Evolutionary conservation across 1,140 invertebrate species (phyloP).

Genomic region (Camponotus floridanus): DNA sequence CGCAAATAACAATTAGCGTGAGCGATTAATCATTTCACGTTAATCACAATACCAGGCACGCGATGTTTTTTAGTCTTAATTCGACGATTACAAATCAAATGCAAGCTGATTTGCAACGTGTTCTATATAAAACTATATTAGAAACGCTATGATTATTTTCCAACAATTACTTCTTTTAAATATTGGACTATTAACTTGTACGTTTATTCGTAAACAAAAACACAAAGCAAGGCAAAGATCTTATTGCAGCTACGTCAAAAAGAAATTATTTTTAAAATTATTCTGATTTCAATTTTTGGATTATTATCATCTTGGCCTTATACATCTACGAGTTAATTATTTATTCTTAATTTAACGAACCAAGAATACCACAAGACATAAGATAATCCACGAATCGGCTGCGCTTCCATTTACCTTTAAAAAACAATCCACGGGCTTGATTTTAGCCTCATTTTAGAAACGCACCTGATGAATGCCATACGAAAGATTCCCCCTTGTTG

Average conservation of each 20-base stretch:
- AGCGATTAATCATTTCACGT: constrained; percentile 30
- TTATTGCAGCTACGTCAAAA: background rate
- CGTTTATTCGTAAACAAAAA: background rate
- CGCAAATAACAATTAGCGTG: constrained; percentile 22
- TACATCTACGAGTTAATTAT: constrained; percentile 14
- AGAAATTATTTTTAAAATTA: background rate
- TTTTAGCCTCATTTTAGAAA: constrained; percentile 72
- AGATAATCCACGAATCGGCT: constrained; percentile 30
- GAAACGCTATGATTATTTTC: background rate
- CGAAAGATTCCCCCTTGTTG: constrained; percentile 54
- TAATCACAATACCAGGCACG: constrained; percentile 11
- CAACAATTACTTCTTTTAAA: background rate
- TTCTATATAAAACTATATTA: background rate
- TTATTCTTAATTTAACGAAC: background rate
- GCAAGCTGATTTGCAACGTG: background rate
- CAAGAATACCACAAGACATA: background rate
- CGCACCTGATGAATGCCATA: constrained; percentile 63
- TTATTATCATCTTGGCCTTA: background rate
- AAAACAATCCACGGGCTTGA: constrained; percentile 50
- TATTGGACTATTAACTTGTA: too few species aligned
- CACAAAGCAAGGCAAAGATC: background rate
- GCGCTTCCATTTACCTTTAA: constrained; percentile 28
- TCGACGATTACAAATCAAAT: constrained; percentile 19
- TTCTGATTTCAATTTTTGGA: background rate
- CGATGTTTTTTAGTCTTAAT: constrained; percentile 8